Evolutionary conservation across 2,113 vertebrate genomes (phyloP).

Genomic region (Mormyrus iriodes): DNA sequence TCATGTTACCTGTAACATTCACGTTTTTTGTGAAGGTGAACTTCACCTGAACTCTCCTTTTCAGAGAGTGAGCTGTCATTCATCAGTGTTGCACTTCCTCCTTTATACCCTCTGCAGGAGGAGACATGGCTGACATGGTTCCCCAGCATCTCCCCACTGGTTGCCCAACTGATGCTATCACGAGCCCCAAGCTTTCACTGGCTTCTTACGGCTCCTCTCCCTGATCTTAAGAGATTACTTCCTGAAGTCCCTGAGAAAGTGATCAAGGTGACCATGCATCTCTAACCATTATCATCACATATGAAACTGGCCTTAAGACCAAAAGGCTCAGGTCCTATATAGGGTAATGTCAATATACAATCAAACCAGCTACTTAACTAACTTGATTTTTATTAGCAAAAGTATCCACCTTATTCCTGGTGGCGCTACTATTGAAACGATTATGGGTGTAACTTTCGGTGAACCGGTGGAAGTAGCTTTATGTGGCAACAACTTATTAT

Average conservation of each 20-base stretch:
- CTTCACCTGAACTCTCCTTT: not conserved
- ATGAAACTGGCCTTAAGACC: not conserved
- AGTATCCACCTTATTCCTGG: not conserved
- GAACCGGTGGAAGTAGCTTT: not conserved
- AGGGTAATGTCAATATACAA: not conserved
- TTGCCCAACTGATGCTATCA: constrained; percentile 79
- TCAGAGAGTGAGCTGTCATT: not conserved
- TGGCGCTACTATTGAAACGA: not conserved
- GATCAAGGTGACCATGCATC: constrained; percentile 68
- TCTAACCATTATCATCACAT: not conserved
- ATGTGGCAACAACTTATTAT: not conserved
- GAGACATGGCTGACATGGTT: constrained; percentile 73
- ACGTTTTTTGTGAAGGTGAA: not conserved
- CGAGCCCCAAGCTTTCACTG: constrained; percentile 65
- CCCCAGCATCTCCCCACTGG: constrained; percentile 78
- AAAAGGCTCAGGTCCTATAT: not conserved
- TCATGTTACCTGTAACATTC: not conserved
- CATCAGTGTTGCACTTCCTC: not conserved
- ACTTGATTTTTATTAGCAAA: not conserved
- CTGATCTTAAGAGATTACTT: constrained; percentile 70
- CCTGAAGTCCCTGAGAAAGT: constrained; percentile 80
- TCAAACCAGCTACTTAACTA: not conserved
- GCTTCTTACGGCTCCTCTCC: constrained; percentile 66
- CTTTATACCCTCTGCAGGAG: constrained; percentile 56
- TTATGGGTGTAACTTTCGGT: not conserved